Evolutionary conservation across 2,888 invertebrate genomes (phyloP).

Genomic region (Malacosoma neustria): DNA sequence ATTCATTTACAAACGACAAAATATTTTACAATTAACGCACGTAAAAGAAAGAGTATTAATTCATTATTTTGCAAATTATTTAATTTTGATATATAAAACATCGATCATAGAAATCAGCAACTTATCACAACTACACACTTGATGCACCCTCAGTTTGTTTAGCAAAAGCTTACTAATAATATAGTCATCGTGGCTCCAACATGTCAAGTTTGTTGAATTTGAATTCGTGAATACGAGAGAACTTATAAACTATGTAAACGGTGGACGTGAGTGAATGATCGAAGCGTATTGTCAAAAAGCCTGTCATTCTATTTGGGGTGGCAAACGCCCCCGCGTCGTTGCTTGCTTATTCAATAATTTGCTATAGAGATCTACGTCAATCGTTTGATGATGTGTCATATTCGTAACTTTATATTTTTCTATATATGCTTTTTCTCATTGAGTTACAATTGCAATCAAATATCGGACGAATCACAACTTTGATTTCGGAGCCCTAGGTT

Average conservation of each 20-base stretch:
- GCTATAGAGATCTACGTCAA: neutral
- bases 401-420: neutral
- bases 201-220: constrained; percentile 47
- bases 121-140: constrained; percentile 5
- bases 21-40: no score
- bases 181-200: constrained; percentile 47
- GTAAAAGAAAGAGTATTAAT: no score
- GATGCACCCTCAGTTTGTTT: constrained; percentile 28
- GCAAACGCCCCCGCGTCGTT: constrained; percentile 23
- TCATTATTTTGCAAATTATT: no score
- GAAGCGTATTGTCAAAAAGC: constrained; percentile 47
- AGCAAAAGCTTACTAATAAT: constrained; percentile 44
- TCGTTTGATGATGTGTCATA: neutral
- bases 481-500: no score
- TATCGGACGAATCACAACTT: no score
- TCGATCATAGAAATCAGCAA: constrained; percentile 8
- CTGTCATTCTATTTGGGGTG: constrained; percentile 30
- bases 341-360: neutral
- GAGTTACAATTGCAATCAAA: no score
- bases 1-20: no score
- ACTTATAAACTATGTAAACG: constrained; percentile 43
- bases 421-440: no score
- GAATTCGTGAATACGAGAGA: constrained; percentile 44
- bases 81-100: no score
- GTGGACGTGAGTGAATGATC: constrained; percentile 36